A percentile compares a stretch with the other conserved stretches of the same genome.
Conservation (phyloP, 2,888 invertebrate species). For the Ceratothoa steindachneri region DNA sequence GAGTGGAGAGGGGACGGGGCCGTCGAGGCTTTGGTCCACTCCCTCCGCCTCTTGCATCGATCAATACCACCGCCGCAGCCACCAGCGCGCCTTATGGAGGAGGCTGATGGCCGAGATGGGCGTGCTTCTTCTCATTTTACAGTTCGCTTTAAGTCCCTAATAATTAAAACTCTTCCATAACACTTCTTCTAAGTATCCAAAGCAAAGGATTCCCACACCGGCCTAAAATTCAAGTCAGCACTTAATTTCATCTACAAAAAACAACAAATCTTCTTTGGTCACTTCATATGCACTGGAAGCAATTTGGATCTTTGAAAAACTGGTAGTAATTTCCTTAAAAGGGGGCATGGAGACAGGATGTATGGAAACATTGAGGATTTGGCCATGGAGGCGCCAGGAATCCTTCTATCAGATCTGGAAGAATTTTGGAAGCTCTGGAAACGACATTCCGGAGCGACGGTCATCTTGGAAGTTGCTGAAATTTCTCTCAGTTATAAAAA, state of each 20-base stretch:
- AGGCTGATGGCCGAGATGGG: background rate
- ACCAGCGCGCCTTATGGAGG: background rate
- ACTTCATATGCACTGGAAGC: background rate
- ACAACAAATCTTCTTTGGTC: background rate
- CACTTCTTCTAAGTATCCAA: too few species aligned
- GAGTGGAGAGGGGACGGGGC: background rate
- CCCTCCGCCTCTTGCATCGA: constrained; percentile 3
- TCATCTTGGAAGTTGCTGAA: background rate
- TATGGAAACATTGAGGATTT: background rate
- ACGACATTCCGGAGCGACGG: background rate
- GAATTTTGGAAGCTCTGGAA: background rate
- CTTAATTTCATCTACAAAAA: background rate
- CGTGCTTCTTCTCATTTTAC: background rate
- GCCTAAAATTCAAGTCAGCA: too few species aligned
- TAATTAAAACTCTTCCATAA: too few species aligned
- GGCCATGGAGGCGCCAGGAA: background rate
- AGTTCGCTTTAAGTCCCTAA: background rate
- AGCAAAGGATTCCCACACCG: too few species aligned
- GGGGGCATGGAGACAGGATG: background rate
- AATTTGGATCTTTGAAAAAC: background rate
- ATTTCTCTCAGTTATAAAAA: background rate
- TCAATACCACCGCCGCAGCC: constrained; percentile 5
- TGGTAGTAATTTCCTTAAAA: background rate
- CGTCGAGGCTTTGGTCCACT: background rate
- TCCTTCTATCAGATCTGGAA: background rate